Evolutionary conservation across 2,113 vertebrate species (phyloP), one percentile per base, ranked within the genome.

Genomic region (Argyrosomus japonicus): DNA sequence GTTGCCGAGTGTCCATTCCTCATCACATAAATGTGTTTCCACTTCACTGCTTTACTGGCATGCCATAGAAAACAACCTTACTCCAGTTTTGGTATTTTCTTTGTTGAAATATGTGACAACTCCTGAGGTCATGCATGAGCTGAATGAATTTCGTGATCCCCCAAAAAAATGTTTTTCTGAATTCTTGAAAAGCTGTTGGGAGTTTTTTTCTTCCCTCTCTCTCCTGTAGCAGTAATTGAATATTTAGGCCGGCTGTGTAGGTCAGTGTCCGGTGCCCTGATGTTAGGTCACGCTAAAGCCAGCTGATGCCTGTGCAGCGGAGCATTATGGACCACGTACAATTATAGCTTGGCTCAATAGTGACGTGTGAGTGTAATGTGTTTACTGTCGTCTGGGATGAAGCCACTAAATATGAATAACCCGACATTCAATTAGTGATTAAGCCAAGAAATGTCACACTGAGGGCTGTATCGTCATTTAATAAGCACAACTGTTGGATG

Each of bases 1-100:
- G 65, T 86, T 75, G 69, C 53, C 17, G 67, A 75, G 82, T 82
- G 82, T 82, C 86, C 69, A 84, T 89, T 79, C 64, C 53, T 90
- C 71, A 79, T 75, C 80, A 36, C 68, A 17, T 61, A 68, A 67
- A 80, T 76, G 73, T 71, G 45, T 82, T 73, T 71, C 74, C 71
- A 60, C 62, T 67, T 25, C 19, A 1, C 48, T 54, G 48, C 65
- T 67, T 57, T 21, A 21, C 72, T 60, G 62, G 32, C 15, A 19
- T 10, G 23, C 10, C 23, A 45, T 7, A 17, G 29, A 69, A 63
- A 73, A 70, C 36, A 60, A 12, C 43, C 0, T 7, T 0, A 1
- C 43, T 68, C n/a, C 57, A 12, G 5, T 73, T 78, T 75, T 12
- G 0, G n/a, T 11, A 3, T 36, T 83, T 45, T 68, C 68, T 27